Evolutionary conservation across 2,888 invertebrate species (phyloP), one percentile per base, ranked within the genome.

Genomic region (Chrysopilus asiliformis): DNA sequence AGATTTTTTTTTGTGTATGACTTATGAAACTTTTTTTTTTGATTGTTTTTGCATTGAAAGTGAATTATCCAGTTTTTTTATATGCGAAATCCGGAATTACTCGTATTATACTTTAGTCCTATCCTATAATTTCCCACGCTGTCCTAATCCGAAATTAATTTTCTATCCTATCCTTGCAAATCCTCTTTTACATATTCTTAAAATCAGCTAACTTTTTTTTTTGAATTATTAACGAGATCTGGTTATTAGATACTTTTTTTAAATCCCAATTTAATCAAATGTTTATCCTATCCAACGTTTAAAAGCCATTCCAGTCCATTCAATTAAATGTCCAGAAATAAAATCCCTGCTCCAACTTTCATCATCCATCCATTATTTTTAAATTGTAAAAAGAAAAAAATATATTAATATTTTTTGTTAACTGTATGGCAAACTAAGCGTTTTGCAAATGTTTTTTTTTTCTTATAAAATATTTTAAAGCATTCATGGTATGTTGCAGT

Each of bases 331-430:
- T 39, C 39, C 42, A 39, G 42, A 42, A 42, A 42, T 38, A 36
- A 42, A 41, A 31, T 39, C 36, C 42, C 39, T 36, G 42, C 42
- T 39, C 39, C 42, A 30, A 8, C 25, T 34, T 27, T 25, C 17
- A 34, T 25, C 27, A 38, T 42, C 42, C 42, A 42, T 42, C 42
- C 42, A 42, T 28, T 29, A 29, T 34, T 41, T 41, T 38, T 32
- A 32, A 39, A 42, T 42, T 39, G 39, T 42, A 39, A 42, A 42
- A 42, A 39, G 41, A 41, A 42, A 42, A 38, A 42, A 42, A 42
- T 42, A 42, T 39, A 42, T 42, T 42, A 42, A 42, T 42, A 38
- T 41, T 35, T 32, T 10, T 20, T 35, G 32, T 34, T 28, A 29
- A 17, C n/a, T n/a, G n/a, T n/a, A n/a, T n/a, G n/a, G n/a, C n/a